Conservation (phyloP, 1,140 invertebrate species). For the Cyclargus thomasi region DNA sequence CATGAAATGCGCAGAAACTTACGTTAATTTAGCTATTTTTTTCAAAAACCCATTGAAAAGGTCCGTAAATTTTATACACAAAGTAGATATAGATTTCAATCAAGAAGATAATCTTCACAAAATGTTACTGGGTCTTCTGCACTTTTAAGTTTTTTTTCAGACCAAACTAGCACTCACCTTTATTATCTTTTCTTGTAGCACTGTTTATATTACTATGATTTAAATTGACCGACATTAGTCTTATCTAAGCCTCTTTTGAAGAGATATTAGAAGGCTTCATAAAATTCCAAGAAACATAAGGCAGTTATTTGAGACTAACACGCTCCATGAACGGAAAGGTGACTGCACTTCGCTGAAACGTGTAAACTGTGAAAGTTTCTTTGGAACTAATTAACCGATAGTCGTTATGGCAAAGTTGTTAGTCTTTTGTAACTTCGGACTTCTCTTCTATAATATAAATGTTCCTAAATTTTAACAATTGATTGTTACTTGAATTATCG, state of each 20-base stretch:
- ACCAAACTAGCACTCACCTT: neutral
- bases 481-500: too few relatives aligned
- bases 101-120: too few relatives aligned
- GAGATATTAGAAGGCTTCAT: neutral
- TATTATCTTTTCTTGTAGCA: neutral
- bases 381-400: neutral
- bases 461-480: too few relatives aligned
- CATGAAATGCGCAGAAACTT: too few relatives aligned
- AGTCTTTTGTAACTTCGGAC: slow-evolving; percentile 26
- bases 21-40: too few relatives aligned
- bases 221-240: neutral
- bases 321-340: slow-evolving; percentile 45
- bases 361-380: slow-evolving; percentile 36
- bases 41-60: too few relatives aligned
- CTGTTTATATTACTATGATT: neutral
- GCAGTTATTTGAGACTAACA: neutral
- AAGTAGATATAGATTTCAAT: too few relatives aligned
- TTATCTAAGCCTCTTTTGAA: neutral
- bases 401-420: slow-evolving; percentile 15
- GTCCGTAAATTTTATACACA: too few relatives aligned
- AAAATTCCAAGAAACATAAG: neutral
- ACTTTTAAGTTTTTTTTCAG: neutral
- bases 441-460: neutral
- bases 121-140: too few relatives aligned
- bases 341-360: slow-evolving; percentile 60